These are phyloP conservation scores for Shargacucullia verbasci DNA, from an alignment of 2,888 invertebrate genomes.

Conservation along the genomic window DNA sequence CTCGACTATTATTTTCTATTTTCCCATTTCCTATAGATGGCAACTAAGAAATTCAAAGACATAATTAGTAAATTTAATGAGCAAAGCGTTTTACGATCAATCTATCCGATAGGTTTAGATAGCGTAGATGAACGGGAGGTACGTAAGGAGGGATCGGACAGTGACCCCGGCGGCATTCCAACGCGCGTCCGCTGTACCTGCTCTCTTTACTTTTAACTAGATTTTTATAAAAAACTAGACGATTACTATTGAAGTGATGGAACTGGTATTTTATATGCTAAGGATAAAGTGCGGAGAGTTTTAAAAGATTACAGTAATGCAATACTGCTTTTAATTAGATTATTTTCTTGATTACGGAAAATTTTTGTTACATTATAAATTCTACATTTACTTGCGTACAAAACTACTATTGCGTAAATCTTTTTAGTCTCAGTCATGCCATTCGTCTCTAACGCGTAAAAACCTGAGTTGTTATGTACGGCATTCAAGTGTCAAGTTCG, in stretches of 20 bases:
- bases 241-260: constrained; percentile 19
- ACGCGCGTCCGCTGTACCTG: constrained; percentile 78
- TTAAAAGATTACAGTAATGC: background rate
- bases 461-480: constrained; percentile 26
- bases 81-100: constrained; percentile 76
- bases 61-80: constrained; percentile 70
- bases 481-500: constrained; percentile 46
- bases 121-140: constrained; percentile 69
- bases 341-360: no score
- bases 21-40: constrained; percentile 19
- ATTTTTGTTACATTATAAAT: no score
- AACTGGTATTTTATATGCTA: constrained; percentile 9
- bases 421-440: constrained; percentile 1
- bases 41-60: constrained; percentile 27
- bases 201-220: constrained; percentile 81
- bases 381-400: background rate
- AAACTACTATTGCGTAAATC: constrained; percentile 10
- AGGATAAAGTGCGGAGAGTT: background rate
- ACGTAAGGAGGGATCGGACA: constrained; percentile 78
- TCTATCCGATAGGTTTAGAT: constrained; percentile 84
- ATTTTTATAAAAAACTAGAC: constrained; percentile 52
- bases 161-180: constrained; percentile 85
- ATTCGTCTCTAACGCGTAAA: constrained; percentile 22
- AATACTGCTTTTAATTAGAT: no score
- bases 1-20: constrained; percentile 1